Base-by-base conservation (phyloP, 2,113 vertebrate species). In the Hypocryptadius cinnamomeus region DNA sequence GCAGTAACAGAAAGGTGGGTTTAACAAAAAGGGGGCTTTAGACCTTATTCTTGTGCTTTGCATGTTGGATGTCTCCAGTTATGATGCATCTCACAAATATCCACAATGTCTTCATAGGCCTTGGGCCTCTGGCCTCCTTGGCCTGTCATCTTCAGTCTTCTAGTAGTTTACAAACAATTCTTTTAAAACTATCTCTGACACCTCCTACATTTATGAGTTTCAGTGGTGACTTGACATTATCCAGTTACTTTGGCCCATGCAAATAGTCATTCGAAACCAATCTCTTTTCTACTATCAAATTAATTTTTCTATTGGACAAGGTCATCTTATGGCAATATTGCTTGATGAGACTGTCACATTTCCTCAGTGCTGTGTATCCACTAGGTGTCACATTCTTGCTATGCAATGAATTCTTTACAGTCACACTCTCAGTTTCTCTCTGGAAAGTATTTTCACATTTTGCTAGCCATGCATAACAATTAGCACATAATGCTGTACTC, bases 331-430 rank as follows among this genome's bases (percentile, higher is more conserved):
- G 15, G 31, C 65, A 78, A 15, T 61, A 73, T 48, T 86, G 51
- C 60, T 78, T 80, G 51, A 63, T 59, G 10, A 11, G 44, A 37
- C 42, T 10, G 6, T 69, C 79, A 48, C 42, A 42, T 78, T 90
- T 86, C 56, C 40, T 66, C 57, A 59, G 9, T 66, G 60, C 45
- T 1, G 0, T 87, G 42, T 74, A 73, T 85, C 95, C 95, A 95
- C 96, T 96, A 96, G 96, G 93, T 95, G 96, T 96, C 95, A 94
- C 56, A 68, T 94, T 95, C 88, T 92, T 80, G 85, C 95, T 90
- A 40, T 13, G 42, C 60, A 85, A 92, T 80, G 76, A 88, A 70
- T 90, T 83, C 76, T 56, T 54, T 30, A 37, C 40, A 45, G 35
- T 28, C 48, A 23, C 4, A 10, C 9, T 42, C 23, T 42, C 54